Conservation (phyloP, 2,797 vertebrate genomes). For the Intellagama lesueurii region DNA sequence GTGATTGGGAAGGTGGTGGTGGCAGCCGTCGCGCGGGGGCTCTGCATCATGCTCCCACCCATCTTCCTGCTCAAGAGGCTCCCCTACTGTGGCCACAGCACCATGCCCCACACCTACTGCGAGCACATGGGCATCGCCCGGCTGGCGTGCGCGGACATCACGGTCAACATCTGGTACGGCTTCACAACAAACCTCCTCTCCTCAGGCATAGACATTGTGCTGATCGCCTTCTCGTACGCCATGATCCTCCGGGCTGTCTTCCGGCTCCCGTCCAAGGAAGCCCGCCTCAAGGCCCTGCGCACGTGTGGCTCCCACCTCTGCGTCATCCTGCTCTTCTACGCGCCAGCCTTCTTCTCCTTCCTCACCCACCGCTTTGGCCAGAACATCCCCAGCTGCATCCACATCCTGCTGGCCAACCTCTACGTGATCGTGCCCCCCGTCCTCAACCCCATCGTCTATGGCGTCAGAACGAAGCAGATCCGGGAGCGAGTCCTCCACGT, state of each 20-base stretch:
- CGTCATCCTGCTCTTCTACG: slow-evolving; percentile 73
- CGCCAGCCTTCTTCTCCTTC: slow-evolving; percentile 75
- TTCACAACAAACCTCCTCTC: slow-evolving; percentile 71
- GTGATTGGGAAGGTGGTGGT: slow-evolving; percentile 72
- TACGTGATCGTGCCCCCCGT: slow-evolving; percentile 69
- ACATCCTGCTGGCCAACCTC: slow-evolving; percentile 73
- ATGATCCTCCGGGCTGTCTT: slow-evolving; percentile 77
- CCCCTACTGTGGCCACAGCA: slow-evolving; percentile 75
- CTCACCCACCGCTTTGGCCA: slow-evolving; percentile 70
- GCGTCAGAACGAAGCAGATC: slow-evolving; percentile 74
- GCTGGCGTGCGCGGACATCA: slow-evolving; percentile 79
- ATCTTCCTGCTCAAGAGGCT: slow-evolving; percentile 77
- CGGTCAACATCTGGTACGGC: slow-evolving; percentile 81
- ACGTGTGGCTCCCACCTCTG: slow-evolving; percentile 76
- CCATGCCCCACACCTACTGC: slow-evolving; percentile 81
- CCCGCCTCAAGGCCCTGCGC: slow-evolving; percentile 70
- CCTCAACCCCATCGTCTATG: slow-evolving; percentile 75
- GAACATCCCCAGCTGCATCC: slow-evolving; percentile 51
- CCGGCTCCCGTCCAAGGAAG: slow-evolving; percentile 65
- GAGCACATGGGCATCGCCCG: slow-evolving; percentile 85
- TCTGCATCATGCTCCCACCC: slow-evolving; percentile 72
- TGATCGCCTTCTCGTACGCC: slow-evolving; percentile 75
- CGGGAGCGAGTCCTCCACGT: slow-evolving; percentile 32
- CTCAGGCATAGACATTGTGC: slow-evolving; percentile 72
- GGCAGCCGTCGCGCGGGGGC: slow-evolving; percentile 55